Evolutionary conservation across 2,888 invertebrate species (phyloP).

Genomic region (Elegia similella): DNA sequence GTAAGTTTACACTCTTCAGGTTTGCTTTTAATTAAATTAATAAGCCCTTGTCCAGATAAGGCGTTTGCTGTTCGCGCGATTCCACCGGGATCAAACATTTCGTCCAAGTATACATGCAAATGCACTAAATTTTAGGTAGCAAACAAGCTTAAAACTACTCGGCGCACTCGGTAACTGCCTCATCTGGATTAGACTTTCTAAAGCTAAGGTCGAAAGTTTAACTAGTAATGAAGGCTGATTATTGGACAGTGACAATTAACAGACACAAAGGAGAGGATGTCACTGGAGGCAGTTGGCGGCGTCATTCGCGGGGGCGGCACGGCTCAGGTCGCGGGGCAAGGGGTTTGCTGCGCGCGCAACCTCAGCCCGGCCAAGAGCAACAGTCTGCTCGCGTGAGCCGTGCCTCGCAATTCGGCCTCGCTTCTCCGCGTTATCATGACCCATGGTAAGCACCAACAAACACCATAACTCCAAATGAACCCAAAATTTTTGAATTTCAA

Average conservation of each 20-base stretch:
- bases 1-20: no score
- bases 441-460: slow-evolving; percentile 65
- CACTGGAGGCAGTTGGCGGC: slow-evolving; percentile 44
- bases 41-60: no score
- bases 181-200: no score
- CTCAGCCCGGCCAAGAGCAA: slow-evolving; percentile 69
- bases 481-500: slow-evolving; percentile 14
- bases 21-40: no score
- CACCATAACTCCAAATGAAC: slow-evolving; percentile 32
- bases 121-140: no score
- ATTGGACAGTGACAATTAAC: slow-evolving; percentile 55
- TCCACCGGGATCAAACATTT: no score
- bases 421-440: slow-evolving; percentile 63
- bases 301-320: slow-evolving; percentile 27
- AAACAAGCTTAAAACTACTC: no score
- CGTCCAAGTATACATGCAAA: no score
- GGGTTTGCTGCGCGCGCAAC: slow-evolving; percentile 60
- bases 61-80: no score
- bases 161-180: no score
- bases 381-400: slow-evolving; percentile 77
- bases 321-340: slow-evolving; percentile 34
- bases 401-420: slow-evolving; percentile 53
- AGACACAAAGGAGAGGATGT: slow-evolving; percentile 58
- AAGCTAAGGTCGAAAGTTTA: no score
- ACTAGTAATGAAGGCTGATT: slow-evolving; percentile 26